phyloP scores from a whole-genome alignment of 2,888 invertebrate genomes.

The Apodemia zela region DNA sequence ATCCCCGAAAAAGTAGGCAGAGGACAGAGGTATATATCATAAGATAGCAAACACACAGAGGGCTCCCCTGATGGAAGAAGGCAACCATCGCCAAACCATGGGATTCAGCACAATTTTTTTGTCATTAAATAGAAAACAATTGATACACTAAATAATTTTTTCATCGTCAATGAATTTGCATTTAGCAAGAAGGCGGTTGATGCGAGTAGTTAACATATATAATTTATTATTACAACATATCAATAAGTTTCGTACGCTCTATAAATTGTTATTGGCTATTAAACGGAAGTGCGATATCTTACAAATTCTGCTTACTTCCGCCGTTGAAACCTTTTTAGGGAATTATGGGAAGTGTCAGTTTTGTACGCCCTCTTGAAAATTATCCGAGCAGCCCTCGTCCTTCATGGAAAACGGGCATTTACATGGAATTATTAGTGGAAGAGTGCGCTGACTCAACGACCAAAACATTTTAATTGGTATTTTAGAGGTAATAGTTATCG shows the following conservation, averaged over 20 bases:
- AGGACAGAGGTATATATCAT: too few species aligned
- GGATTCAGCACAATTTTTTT: too few species aligned
- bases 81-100: too few species aligned
- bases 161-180: too few species aligned
- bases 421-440: constrained; percentile 9
- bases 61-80: too few species aligned
- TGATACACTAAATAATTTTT: too few species aligned
- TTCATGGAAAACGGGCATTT: constrained; percentile 19
- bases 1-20: too few species aligned
- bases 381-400: constrained; percentile 35
- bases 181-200: too few species aligned
- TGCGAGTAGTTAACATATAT: too few species aligned
- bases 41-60: too few species aligned
- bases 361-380: constrained; percentile 52
- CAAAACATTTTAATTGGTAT: neutral
- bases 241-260: constrained; percentile 37
- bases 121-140: too few species aligned
- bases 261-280: constrained; percentile 47
- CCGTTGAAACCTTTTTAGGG: constrained; percentile 62
- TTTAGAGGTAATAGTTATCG: neutral
- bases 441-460: constrained; percentile 7
- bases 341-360: constrained; percentile 65
- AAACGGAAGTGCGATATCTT: constrained; percentile 73
- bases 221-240: constrained; percentile 22
- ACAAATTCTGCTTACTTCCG: constrained; percentile 74